Percentiles rank a stretch among this genome's conserved stretches.
Conservation (phyloP, 1,140 invertebrate species). For the Zaprionus gabonicus region DNA sequence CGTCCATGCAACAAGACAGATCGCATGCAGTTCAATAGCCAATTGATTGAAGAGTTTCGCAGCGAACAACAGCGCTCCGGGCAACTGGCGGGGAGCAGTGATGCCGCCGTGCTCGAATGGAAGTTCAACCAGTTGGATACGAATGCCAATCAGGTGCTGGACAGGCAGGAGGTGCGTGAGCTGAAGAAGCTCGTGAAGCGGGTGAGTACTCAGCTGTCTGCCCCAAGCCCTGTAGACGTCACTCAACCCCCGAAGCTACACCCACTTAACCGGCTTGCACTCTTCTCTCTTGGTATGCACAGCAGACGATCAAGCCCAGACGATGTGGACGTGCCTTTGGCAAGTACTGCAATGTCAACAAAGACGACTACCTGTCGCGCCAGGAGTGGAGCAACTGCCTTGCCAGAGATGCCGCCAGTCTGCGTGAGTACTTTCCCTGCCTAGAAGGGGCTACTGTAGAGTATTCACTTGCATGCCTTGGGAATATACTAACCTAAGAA, state of each 20-base stretch:
- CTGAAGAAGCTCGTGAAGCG: slow-evolving; percentile 92
- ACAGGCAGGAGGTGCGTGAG: slow-evolving; percentile 92
- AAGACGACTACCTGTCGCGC: slow-evolving; percentile 90
- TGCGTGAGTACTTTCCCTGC: slow-evolving; percentile 84
- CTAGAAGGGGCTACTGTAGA: neutral
- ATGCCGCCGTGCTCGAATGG: slow-evolving; percentile 90
- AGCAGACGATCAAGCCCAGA: slow-evolving; percentile 91
- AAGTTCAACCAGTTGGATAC: slow-evolving; percentile 93
- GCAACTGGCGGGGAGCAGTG: slow-evolving; percentile 52
- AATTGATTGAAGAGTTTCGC: slow-evolving; percentile 92
- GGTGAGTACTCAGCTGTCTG: slow-evolving; percentile 77
- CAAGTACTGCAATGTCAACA: slow-evolving; percentile 92
- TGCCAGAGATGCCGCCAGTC: slow-evolving; percentile 87
- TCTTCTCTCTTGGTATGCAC: slow-evolving; percentile 24
- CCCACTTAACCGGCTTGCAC: slow-evolving; percentile 7
- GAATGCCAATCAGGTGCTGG: slow-evolving; percentile 90
- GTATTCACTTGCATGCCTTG: slow-evolving; percentile 17
- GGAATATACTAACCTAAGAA: neutral
- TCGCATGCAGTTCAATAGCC: slow-evolving; percentile 91
- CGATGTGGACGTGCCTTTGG: slow-evolving; percentile 95
- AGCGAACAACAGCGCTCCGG: slow-evolving; percentile 88
- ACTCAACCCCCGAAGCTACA: neutral
- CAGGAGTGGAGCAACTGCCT: slow-evolving; percentile 94
- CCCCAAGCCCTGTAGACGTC: slow-evolving; percentile 19
- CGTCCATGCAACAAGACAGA: slow-evolving; percentile 89